Percentiles rank a stretch among this genome's conserved stretches.
Conservation (phyloP, 2,888 invertebrate genomes). For the Augiades crinisus region DNA sequence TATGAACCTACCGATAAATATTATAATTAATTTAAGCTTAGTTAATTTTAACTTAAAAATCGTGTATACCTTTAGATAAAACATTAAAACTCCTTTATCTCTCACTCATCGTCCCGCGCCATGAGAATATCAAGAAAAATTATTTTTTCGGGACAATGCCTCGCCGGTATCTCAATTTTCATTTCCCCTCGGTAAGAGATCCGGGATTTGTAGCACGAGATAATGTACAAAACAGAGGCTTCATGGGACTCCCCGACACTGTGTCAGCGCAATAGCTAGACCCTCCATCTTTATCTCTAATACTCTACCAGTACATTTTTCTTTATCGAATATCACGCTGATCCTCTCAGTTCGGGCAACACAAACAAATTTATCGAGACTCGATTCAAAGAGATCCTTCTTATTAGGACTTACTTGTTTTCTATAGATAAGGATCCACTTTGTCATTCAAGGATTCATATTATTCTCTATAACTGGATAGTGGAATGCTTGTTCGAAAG, state of each 20-base stretch:
- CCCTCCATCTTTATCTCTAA: slow-evolving; percentile 49
- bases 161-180: slow-evolving; percentile 79
- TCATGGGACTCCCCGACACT: slow-evolving; percentile 60
- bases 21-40: no score
- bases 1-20: no score
- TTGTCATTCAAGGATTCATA: no score
- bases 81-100: no score
- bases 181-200: slow-evolving; percentile 75
- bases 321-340: slow-evolving; percentile 48
- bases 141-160: slow-evolving; percentile 79
- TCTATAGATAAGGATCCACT: slow-evolving; percentile 10
- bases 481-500: background rate
- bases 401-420: slow-evolving; percentile 18
- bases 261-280: slow-evolving; percentile 66
- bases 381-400: slow-evolving; percentile 12
- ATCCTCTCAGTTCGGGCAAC: slow-evolving; percentile 39
- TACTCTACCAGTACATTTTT: slow-evolving; percentile 55
- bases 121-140: slow-evolving; percentile 76
- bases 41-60: no score
- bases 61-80: no score
- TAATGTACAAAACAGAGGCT: slow-evolving; percentile 78
- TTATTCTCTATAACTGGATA: background rate
- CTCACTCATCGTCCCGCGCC: slow-evolving; percentile 68
- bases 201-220: slow-evolving; percentile 78
- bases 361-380: slow-evolving; percentile 27